phyloP scores from a whole-genome alignment of 2,888 invertebrate genomes.

The Napeogenes inachia region DNA sequence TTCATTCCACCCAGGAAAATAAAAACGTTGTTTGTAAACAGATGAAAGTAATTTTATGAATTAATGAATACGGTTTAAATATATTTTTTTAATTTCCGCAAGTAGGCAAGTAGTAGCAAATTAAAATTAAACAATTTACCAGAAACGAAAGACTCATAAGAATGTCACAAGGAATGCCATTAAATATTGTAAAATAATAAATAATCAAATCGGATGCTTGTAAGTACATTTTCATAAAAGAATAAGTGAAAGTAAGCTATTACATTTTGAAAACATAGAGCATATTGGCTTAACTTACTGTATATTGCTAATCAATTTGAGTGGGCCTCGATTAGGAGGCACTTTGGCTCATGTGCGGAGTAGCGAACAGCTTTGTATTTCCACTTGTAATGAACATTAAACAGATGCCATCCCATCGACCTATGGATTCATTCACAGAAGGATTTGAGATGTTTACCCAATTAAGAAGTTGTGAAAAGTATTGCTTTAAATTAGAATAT shows the following conservation, averaged over 20 bases:
- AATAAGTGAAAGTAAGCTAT: not conserved
- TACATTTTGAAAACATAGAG: not conserved
- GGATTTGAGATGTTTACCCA: not conserved
- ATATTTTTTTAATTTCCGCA: not conserved
- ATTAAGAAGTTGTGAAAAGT: not conserved
- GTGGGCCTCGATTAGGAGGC: conserved; percentile 17
- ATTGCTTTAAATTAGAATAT: not conserved
- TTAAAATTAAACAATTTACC: no score
- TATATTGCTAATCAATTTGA: conserved; percentile 26
- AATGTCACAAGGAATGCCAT: no score
- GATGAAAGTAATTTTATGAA: not conserved
- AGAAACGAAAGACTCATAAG: no score
- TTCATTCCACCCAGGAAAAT: not conserved
- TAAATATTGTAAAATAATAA: no score
- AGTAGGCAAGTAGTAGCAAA: no score
- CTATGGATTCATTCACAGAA: not conserved
- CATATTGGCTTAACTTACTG: not conserved
- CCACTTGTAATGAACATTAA: conserved; percentile 52
- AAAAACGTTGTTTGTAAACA: conserved; percentile 2
- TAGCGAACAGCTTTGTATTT: conserved; percentile 11
- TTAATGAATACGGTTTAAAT: not conserved
- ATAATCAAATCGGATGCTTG: not conserved
- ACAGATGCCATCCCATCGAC: conserved; percentile 45
- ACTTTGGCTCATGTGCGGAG: conserved; percentile 20
- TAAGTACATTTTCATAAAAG: not conserved